Conservation (phyloP, 1,140 invertebrate genomes). For the Mercenaria mercenaria region DNA sequence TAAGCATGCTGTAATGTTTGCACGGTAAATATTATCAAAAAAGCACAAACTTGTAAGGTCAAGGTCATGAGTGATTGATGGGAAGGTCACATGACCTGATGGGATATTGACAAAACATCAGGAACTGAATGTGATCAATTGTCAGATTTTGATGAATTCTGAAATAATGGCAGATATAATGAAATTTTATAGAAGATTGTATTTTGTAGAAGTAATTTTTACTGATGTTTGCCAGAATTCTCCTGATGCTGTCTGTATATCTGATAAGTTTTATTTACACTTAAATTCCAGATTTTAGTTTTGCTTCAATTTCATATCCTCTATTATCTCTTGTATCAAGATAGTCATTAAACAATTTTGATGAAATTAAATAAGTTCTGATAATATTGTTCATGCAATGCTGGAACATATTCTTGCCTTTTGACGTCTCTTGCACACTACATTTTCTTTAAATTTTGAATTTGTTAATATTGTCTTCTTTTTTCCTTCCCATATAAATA, state of each 20-base stretch:
- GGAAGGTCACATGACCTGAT: constrained; percentile 37
- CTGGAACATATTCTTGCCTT: too few relatives aligned
- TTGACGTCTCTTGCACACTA: too few relatives aligned
- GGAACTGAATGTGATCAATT: background rate
- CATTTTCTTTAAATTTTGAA: too few relatives aligned
- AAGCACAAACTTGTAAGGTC: constrained; percentile 7
- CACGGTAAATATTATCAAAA: constrained; percentile 21
- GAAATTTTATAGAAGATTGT: constrained; percentile 32
- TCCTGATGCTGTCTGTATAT: background rate
- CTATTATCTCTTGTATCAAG: background rate
- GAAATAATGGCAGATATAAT: constrained; percentile 36
- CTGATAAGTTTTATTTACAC: background rate
- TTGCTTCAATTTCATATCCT: background rate
- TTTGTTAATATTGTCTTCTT: too few relatives aligned
- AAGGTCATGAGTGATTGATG: constrained; percentile 38
- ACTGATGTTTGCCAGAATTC: background rate
- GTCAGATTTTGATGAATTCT: constrained; percentile 35
- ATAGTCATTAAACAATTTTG: background rate
- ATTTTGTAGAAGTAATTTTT: constrained; percentile 13
- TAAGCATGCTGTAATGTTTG: background rate
- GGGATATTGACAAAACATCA: constrained; percentile 43
- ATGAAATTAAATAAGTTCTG: background rate
- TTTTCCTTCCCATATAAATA: too few relatives aligned
- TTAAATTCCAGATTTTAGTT: background rate
- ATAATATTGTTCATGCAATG: background rate